A percentile compares a stretch with the other conserved stretches of the same genome.
Evolutionary conservation across 2,113 vertebrate species (phyloP).

Genomic region (Columba livia): DNA sequence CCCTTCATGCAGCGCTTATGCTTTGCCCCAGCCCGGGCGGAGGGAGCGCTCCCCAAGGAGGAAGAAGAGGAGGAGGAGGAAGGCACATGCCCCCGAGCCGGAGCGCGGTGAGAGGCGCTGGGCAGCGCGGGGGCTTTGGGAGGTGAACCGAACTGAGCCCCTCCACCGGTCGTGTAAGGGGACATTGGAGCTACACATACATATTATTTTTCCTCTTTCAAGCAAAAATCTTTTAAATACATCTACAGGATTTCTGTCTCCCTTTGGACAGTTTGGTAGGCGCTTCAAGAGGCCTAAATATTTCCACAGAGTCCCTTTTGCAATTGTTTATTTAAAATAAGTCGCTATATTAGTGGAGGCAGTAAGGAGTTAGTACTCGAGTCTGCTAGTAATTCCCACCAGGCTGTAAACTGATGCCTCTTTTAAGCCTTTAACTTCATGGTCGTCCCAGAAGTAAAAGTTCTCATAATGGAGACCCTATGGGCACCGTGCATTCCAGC

Average conservation of each 20-base stretch:
- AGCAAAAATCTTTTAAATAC: not conserved
- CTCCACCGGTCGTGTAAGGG: not conserved
- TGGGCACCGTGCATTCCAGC: constrained; percentile 91
- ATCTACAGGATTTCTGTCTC: constrained; percentile 30
- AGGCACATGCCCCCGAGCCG: not conserved
- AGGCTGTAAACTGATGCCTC: constrained; percentile 90
- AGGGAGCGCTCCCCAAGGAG: not conserved
- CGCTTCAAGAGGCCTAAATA: constrained; percentile 62
- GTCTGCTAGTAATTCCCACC: constrained; percentile 85
- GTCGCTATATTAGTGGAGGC: constrained; percentile 79
- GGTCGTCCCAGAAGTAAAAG: constrained; percentile 83
- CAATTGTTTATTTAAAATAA: constrained; percentile 85
- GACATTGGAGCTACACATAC: too few relatives aligned
- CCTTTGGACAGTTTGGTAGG: constrained; percentile 31
- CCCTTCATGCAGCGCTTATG: not conserved
- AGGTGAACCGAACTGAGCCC: not conserved
- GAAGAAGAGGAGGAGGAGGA: not conserved
- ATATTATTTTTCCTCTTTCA: not conserved
- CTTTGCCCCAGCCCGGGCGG: not conserved
- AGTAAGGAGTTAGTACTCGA: constrained; percentile 78
- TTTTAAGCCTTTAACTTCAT: constrained; percentile 85
- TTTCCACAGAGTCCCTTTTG: constrained; percentile 69
- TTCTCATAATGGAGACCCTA: constrained; percentile 93
- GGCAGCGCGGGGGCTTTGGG: not conserved
- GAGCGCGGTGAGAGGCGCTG: not conserved